phyloP scores from a whole-genome alignment of 2,797 vertebrate genomes.

The Bovichtus variegatus region DNA sequence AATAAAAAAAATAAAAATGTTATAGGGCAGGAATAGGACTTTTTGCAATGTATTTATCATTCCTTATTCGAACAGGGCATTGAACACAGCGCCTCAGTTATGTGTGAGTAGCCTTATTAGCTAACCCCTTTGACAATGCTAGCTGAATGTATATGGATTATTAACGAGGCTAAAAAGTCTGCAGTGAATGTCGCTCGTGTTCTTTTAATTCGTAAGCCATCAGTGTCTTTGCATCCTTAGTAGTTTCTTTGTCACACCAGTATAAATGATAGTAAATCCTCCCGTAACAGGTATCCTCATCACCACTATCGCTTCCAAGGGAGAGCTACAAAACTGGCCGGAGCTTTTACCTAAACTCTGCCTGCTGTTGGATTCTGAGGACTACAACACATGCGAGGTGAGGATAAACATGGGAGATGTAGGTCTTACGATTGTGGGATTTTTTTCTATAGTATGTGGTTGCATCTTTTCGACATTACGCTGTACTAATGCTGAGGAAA shows the following conservation, averaged over 20 bases:
- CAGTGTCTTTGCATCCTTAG: not conserved
- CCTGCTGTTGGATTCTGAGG: slow-evolving; percentile 94
- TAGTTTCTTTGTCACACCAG: not conserved
- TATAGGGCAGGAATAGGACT: not conserved
- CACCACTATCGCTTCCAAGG: slow-evolving; percentile 98
- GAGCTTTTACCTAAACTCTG: slow-evolving; percentile 97
- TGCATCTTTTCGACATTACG: not conserved
- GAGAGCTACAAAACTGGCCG: slow-evolving; percentile 97
- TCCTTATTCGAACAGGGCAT: not conserved
- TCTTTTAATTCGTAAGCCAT: not conserved
- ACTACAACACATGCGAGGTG: slow-evolving; percentile 99
- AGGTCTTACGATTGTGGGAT: not conserved
- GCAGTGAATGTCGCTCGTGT: not conserved
- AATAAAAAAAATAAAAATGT: not conserved
- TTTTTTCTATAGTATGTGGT: not conserved
- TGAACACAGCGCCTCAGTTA: not conserved
- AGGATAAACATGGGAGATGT: slow-evolving; percentile 26
- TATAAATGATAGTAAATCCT: not conserved
- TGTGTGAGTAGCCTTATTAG: not conserved
- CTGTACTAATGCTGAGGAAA: not conserved
- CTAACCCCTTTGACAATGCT: too few species aligned
- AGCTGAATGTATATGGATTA: not conserved
- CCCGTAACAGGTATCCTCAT: slow-evolving; percentile 92
- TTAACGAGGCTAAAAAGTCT: not conserved
- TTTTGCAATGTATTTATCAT: not conserved